Evolutionary conservation across 35 echinoderm and acorn worm genomes (phyloP).

Genomic region (Amphiura filiformis): DNA sequence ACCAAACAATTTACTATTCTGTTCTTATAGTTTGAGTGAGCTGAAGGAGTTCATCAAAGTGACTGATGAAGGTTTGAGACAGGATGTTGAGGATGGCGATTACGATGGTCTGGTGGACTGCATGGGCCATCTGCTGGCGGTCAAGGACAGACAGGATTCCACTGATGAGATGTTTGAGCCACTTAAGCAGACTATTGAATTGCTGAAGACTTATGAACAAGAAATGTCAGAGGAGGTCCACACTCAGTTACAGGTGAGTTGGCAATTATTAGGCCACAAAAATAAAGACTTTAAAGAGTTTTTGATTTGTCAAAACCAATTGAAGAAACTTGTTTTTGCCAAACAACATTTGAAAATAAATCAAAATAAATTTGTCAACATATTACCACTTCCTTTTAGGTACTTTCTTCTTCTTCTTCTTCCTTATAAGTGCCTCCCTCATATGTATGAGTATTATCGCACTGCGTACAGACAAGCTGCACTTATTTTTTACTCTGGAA

Average conservation of each 20-base stretch:
- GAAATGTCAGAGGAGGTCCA: constrained; percentile 99
- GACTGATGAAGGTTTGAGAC: constrained; percentile 62
- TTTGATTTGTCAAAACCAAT: no score
- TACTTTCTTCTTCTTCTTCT: no score
- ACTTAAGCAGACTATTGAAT: constrained; percentile 89
- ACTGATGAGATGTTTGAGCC: constrained; percentile 99
- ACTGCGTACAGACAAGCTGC: no score
- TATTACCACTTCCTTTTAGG: no score
- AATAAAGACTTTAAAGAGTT: neutral
- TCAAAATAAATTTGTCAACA: no score
- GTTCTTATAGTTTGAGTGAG: constrained; percentile 65
- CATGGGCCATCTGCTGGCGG: constrained; percentile 90
- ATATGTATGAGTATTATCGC: no score
- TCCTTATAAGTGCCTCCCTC: no score
- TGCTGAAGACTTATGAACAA: constrained; percentile 96
- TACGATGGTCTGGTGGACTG: constrained; percentile 85
- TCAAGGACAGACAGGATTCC: constrained; percentile 84
- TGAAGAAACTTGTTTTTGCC: no score
- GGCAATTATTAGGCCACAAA: no score
- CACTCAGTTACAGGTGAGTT: constrained; percentile 81
- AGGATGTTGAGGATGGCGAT: constrained; percentile 83
- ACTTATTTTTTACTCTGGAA: no score
- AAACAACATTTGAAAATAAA: no score
- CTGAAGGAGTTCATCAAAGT: constrained; percentile 98
- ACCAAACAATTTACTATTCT: no score